Percentiles rank a stretch among this genome's conserved stretches.
Conservation (phyloP, 1,140 invertebrate species). For the Diprion similis region DNA sequence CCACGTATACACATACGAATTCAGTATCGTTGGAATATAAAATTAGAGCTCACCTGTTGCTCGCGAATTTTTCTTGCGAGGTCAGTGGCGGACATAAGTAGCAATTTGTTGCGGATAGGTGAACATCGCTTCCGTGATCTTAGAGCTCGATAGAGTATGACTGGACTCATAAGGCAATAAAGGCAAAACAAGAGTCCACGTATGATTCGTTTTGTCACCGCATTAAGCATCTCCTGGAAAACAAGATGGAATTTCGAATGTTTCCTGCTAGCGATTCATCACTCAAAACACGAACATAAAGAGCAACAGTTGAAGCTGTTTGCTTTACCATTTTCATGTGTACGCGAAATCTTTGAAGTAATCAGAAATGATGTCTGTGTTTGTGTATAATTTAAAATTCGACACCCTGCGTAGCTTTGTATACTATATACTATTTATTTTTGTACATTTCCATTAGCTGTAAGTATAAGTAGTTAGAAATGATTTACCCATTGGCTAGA, state of each 20-base stretch:
- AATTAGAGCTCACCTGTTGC: constrained; percentile 57
- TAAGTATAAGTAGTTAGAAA: no score
- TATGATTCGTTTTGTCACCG: constrained; percentile 18
- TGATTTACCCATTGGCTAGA: no score
- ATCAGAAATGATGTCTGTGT: no score
- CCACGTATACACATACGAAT: no score
- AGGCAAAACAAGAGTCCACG: constrained; percentile 44
- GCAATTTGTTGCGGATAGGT: constrained; percentile 64
- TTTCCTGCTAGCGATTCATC: neutral
- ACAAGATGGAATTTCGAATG: neutral
- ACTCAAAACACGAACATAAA: neutral
- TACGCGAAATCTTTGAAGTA: no score
- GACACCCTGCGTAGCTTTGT: no score
- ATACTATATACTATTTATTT: no score
- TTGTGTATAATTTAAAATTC: no score
- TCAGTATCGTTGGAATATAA: no score
- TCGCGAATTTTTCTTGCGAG: constrained; percentile 67
- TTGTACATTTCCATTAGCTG: no score
- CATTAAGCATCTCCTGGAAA: constrained; percentile 28
- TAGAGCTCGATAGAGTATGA: constrained; percentile 54
- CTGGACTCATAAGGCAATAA: constrained; percentile 51
- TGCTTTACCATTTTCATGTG: no score
- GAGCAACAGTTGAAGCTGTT: no score
- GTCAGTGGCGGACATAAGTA: constrained; percentile 67
- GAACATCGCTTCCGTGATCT: constrained; percentile 63